These are phyloP conservation scores for Acipenser transmontanus DNA, from an alignment of 2,797 vertebrate species.

Conservation along the genomic window DNA sequence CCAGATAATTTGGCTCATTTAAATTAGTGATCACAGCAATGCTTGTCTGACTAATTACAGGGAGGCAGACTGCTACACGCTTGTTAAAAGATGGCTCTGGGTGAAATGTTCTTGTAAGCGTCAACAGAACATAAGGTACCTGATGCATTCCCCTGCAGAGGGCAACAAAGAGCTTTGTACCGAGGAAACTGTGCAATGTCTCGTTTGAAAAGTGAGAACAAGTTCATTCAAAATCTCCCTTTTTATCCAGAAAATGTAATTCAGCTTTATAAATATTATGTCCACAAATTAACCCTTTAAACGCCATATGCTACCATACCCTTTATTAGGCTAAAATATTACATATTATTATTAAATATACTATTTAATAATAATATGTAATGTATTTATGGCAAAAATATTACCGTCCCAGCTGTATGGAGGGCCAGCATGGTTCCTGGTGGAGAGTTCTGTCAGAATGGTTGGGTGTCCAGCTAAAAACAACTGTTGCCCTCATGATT, in stretches of 20 bases:
- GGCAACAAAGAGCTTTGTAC: slow-evolving; percentile 71
- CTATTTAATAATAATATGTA: no score
- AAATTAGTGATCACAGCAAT: slow-evolving; percentile 39
- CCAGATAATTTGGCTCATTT: no score
- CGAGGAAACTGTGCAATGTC: slow-evolving; percentile 1
- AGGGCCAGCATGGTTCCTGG: no score
- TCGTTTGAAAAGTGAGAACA: slow-evolving; percentile 9
- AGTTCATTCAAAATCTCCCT: slow-evolving; percentile 39
- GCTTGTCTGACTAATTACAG: slow-evolving; percentile 39
- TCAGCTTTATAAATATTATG: slow-evolving; percentile 16
- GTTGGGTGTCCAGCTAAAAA: no score
- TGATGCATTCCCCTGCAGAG: slow-evolving; percentile 62
- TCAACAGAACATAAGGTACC: slow-evolving; percentile 21
- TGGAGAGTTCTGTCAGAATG: no score
- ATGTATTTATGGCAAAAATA: no score
- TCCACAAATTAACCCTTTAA: no score
- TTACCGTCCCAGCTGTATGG: no score
- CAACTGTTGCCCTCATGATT: no score
- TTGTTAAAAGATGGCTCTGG: slow-evolving; percentile 30
- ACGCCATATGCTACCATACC: no score
- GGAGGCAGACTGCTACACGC: slow-evolving; percentile 15
- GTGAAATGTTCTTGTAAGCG: slow-evolving; percentile 17
- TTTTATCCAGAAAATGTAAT: slow-evolving; percentile 36
- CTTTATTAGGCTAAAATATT: no score
- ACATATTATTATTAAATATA: no score